Percentiles rank a stretch among this genome's conserved stretches.
phyloP scores from a whole-genome alignment of 2,888 invertebrate species.

The Drosophila tripunctata region DNA sequence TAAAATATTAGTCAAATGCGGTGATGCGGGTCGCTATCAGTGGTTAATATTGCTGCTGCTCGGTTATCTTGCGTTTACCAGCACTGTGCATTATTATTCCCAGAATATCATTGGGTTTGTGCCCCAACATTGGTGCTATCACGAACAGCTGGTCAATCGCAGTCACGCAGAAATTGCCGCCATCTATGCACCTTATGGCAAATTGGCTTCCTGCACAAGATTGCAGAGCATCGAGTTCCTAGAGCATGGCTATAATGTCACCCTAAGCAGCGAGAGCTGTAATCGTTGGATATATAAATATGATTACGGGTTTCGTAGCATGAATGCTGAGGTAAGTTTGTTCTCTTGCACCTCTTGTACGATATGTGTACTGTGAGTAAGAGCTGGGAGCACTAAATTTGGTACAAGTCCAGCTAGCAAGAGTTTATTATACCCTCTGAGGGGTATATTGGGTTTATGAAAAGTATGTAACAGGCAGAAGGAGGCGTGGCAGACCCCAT shows the following conservation, averaged over 20 bases:
- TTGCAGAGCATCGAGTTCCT: constrained; percentile 56
- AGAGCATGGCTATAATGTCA: constrained; percentile 46
- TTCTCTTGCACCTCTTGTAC: too few species aligned
- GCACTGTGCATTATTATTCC: constrained; percentile 86
- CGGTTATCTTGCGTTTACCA: constrained; percentile 85
- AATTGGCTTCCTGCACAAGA: constrained; percentile 74
- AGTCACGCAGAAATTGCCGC: constrained; percentile 72
- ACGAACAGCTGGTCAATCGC: constrained; percentile 68
- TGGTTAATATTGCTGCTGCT: constrained; percentile 85
- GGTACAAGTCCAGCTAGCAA: too few species aligned
- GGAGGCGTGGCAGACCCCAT: too few species aligned
- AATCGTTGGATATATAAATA: constrained; percentile 86
- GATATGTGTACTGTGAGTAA: too few species aligned
- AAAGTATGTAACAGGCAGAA: too few species aligned
- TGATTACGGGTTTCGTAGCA: constrained; percentile 85
- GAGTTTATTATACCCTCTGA: too few species aligned
- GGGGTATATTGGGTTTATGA: too few species aligned
- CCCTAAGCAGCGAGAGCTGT: constrained; percentile 78
- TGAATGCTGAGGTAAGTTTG: constrained; percentile 87
- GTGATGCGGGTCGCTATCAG: constrained; percentile 85
- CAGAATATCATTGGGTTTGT: constrained; percentile 86
- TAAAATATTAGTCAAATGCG: constrained; percentile 85
- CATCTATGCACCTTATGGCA: constrained; percentile 74
- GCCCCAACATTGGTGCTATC: constrained; percentile 84
- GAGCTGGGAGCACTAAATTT: too few species aligned